A percentile compares a stretch with the other conserved stretches of the same genome.
phyloP scores from a whole-genome alignment of 2,888 invertebrate genomes.

The Rhingia rostrata region DNA sequence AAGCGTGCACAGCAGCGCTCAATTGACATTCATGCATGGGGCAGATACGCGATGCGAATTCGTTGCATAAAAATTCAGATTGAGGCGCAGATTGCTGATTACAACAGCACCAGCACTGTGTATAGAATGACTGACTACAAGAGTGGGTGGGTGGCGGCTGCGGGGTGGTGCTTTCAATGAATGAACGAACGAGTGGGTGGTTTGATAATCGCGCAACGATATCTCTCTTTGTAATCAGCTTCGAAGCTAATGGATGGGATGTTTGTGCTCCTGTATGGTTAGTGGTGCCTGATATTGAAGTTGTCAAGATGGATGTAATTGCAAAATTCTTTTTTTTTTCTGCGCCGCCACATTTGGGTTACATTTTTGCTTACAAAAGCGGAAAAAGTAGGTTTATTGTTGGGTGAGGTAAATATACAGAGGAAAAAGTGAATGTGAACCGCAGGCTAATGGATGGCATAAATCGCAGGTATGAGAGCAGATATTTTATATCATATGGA shows the following conservation, averaged over 20 bases:
- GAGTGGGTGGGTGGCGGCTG: constrained; percentile 5
- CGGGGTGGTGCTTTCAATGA: constrained; percentile 21
- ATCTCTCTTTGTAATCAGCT: constrained; percentile 55
- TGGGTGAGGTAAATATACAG: not conserved
- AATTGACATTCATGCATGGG: constrained; percentile 61
- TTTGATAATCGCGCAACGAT: constrained; percentile 48
- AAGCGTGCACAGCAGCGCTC: constrained; percentile 59
- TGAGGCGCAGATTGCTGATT: constrained; percentile 47
- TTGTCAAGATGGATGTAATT: constrained; percentile 36
- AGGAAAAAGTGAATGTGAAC: too few species aligned
- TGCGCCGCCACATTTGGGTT: constrained; percentile 53
- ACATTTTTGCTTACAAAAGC: constrained; percentile 38
- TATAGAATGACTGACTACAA: not conserved
- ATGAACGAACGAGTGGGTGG: constrained; percentile 36
- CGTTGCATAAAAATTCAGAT: constrained; percentile 49
- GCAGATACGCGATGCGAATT: constrained; percentile 46
- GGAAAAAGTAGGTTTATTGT: constrained; percentile 49
- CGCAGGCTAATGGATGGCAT: too few species aligned
- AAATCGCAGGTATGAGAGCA: too few species aligned
- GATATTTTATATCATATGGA: too few species aligned
- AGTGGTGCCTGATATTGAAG: constrained; percentile 21
- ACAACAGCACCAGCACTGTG: not conserved
- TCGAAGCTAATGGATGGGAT: constrained; percentile 44
- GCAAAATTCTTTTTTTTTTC: constrained; percentile 28
- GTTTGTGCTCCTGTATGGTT: not conserved